Evolutionary conservation across 2,113 vertebrate species (phyloP).

Genomic region (Prolemur simus): DNA sequence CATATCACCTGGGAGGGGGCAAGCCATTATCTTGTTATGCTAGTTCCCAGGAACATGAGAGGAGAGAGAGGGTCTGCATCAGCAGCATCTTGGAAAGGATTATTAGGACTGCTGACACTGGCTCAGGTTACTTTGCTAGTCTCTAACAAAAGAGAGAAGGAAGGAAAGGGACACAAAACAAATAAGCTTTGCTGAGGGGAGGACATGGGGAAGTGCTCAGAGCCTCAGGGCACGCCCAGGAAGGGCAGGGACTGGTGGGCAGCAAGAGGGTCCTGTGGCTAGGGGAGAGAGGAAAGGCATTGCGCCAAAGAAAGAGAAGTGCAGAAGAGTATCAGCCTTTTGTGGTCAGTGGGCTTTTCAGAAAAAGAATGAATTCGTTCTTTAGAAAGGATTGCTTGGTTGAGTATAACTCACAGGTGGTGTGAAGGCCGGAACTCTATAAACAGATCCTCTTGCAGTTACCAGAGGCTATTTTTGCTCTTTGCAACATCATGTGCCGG

Average conservation of each 20-base stretch:
- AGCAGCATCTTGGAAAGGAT: background rate
- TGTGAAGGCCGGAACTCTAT: conserved; percentile 74
- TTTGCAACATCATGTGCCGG: conserved; percentile 45
- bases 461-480: conserved; percentile 72
- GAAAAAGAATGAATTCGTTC: conserved; percentile 27
- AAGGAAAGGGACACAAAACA: background rate
- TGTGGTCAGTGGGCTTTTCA: background rate
- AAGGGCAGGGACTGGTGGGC: background rate
- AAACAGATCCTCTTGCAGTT: conserved; percentile 71
- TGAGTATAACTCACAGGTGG: conserved; percentile 70
- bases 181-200: background rate
- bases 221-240: background rate
- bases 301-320: background rate
- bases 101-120: background rate
- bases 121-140: background rate
- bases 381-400: conserved; percentile 40
- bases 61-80: background rate
- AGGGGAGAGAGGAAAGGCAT: background rate
- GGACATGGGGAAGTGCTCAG: background rate
- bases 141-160: background rate
- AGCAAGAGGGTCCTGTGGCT: background rate
- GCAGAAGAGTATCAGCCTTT: background rate
- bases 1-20: background rate
- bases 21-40: background rate
- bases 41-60: background rate